These are phyloP conservation scores for Phortica okadai DNA, from an alignment of 2,888 invertebrate genomes.

Conservation along the genomic window DNA sequence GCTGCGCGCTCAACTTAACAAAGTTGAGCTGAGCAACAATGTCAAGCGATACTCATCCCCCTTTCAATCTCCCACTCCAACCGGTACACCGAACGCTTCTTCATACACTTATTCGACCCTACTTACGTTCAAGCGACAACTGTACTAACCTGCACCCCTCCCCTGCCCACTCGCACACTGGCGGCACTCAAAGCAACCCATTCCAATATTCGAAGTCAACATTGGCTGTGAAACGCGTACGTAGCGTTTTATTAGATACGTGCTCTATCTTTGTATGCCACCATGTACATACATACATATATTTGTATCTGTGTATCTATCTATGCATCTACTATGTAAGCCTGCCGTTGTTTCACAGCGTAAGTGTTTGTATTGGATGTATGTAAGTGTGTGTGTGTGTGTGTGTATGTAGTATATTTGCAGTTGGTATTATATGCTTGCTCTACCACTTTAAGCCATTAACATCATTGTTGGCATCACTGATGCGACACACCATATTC, in stretches of 20 bases:
- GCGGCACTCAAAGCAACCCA: no score
- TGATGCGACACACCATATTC: not conserved
- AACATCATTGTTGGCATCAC: not conserved
- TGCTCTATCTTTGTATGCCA: conserved; percentile 56
- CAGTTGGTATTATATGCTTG: conserved; percentile 20
- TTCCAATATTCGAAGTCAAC: conserved; percentile 46
- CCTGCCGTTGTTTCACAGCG: not conserved
- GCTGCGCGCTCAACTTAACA: no score
- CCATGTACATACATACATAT: not conserved
- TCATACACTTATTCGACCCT: no score
- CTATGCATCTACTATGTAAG: not conserved
- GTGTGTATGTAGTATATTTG: conserved; percentile 10
- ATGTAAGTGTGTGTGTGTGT: conserved; percentile 26
- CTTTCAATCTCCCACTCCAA: no score
- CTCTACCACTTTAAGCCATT: conserved; percentile 21
- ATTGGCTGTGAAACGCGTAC: conserved; percentile 53
- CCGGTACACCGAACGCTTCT: no score
- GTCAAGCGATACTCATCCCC: no score
- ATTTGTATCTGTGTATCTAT: conserved; percentile 6
- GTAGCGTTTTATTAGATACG: conserved; percentile 65
- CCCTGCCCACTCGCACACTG: no score
- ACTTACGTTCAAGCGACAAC: not conserved
- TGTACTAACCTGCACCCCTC: conserved; percentile 33
- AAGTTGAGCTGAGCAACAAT: no score
- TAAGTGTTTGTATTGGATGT: not conserved